Percentiles rank a stretch among this genome's conserved stretches.
phyloP scores from a whole-genome alignment of 1,140 invertebrate genomes.

The Zaprionus kolodkinae region DNA sequence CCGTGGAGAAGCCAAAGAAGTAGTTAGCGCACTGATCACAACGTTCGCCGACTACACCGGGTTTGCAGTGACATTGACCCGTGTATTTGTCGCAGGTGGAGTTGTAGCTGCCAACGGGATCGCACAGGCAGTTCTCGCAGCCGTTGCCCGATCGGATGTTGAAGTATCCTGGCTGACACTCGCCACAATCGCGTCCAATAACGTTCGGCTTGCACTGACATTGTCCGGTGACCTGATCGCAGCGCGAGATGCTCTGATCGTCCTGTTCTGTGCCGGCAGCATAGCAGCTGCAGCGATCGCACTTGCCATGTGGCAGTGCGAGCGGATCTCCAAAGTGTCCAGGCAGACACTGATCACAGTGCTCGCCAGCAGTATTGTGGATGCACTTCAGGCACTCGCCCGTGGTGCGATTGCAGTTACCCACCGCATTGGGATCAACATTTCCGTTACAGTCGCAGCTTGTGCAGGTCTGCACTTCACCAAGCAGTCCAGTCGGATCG shows the following conservation, averaged over 20 bases:
- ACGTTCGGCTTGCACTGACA: constrained; percentile 95
- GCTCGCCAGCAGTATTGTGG: constrained; percentile 95
- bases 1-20: constrained; percentile 94
- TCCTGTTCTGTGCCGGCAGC: constrained; percentile 90
- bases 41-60: constrained; percentile 92
- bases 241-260: constrained; percentile 89
- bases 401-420: constrained; percentile 96
- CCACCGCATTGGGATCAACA: constrained; percentile 96
- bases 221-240: constrained; percentile 93
- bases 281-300: constrained; percentile 94
- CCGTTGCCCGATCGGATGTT: constrained; percentile 93
- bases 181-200: constrained; percentile 94
- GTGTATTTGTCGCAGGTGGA: constrained; percentile 91
- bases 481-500: constrained; percentile 90
- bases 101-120: constrained; percentile 93
- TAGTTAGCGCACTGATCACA: constrained; percentile 94
- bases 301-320: constrained; percentile 94
- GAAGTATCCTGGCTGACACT: constrained; percentile 92
- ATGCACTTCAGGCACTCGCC: constrained; percentile 99
- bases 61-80: constrained; percentile 95
- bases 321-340: constrained; percentile 95
- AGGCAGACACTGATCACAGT: constrained; percentile 95
- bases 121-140: constrained; percentile 94
- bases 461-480: constrained; percentile 89
- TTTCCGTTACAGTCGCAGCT: constrained; percentile 97